Percentiles rank a stretch among this genome's conserved stretches.
Conservation (phyloP, 2,888 invertebrate species). For the Dinocampus coccinellae region DNA sequence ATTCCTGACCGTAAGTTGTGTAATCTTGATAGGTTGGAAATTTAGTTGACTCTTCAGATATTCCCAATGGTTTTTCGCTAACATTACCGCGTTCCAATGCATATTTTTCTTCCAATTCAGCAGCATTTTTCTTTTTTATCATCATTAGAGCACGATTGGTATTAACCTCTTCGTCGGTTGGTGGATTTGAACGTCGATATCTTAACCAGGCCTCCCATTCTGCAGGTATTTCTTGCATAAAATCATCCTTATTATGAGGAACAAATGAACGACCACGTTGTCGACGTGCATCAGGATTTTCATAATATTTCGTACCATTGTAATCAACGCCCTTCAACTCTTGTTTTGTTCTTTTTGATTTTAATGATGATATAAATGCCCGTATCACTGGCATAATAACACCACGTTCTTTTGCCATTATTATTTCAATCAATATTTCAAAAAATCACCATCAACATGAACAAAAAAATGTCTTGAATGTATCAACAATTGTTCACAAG, state of each 20-base stretch:
- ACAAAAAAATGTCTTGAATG: no score
- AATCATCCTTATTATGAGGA: conserved; percentile 75
- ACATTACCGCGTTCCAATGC: conserved; percentile 59
- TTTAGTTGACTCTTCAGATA: conserved; percentile 53
- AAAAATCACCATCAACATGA: not conserved
- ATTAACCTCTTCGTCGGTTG: conserved; percentile 78
- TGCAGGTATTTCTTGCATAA: conserved; percentile 82
- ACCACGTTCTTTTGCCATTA: conserved; percentile 56
- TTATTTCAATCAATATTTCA: not conserved
- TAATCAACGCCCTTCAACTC: conserved; percentile 80
- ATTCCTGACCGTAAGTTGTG: conserved; percentile 62
- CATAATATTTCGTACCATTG: conserved; percentile 86
- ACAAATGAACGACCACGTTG: conserved; percentile 81
- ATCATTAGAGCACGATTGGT: conserved; percentile 80
- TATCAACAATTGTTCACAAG: no score
- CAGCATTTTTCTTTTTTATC: conserved; percentile 82
- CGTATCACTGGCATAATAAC: conserved; percentile 69
- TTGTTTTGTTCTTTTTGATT: conserved; percentile 66
- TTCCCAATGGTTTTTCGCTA: conserved; percentile 50
- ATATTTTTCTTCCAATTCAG: conserved; percentile 76
- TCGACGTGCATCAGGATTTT: conserved; percentile 75
- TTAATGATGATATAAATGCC: conserved; percentile 76
- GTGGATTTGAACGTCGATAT: conserved; percentile 74
- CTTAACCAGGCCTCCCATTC: conserved; percentile 94
- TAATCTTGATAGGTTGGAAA: conserved; percentile 77